Conservation (phyloP, 2,113 vertebrate genomes). For the Carassius carassius region DNA sequence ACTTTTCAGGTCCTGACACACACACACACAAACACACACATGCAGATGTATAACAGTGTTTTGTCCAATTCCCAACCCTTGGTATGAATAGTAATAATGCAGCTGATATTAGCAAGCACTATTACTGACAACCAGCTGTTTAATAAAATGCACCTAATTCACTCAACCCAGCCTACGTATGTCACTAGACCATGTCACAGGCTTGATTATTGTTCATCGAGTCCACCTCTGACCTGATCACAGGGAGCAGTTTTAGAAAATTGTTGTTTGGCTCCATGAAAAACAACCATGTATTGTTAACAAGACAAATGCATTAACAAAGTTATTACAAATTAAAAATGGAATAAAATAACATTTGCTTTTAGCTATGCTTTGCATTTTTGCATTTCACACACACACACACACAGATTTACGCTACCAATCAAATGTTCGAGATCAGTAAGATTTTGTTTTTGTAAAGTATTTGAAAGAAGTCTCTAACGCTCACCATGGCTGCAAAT, state of each 20-base stretch:
- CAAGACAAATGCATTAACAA: not conserved
- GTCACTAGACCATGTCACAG: constrained; percentile 86
- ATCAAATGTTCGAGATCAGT: too few species aligned
- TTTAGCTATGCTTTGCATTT: too few species aligned
- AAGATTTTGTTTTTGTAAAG: not conserved
- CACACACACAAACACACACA: constrained; percentile 3
- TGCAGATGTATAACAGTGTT: not conserved
- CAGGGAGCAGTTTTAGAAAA: constrained; percentile 20
- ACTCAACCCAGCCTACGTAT: constrained; percentile 87
- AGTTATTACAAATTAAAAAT: not conserved
- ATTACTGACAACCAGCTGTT: not conserved
- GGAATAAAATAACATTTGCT: too few species aligned
- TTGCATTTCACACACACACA: too few species aligned
- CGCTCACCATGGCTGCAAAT: too few species aligned
- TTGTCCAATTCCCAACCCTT: not conserved
- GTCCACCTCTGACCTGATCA: constrained; percentile 80
- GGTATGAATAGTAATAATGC: not conserved
- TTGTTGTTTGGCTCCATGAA: not conserved
- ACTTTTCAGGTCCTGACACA: constrained; percentile 81
- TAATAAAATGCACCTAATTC: constrained; percentile 74
- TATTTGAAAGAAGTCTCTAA: not conserved
- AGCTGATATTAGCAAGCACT: not conserved
- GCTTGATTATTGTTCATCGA: constrained; percentile 71
- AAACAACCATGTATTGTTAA: not conserved
- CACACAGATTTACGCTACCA: too few species aligned